Base-by-base conservation (phyloP, 1,140 invertebrate genomes). In the Drosophila mayri region DNA sequence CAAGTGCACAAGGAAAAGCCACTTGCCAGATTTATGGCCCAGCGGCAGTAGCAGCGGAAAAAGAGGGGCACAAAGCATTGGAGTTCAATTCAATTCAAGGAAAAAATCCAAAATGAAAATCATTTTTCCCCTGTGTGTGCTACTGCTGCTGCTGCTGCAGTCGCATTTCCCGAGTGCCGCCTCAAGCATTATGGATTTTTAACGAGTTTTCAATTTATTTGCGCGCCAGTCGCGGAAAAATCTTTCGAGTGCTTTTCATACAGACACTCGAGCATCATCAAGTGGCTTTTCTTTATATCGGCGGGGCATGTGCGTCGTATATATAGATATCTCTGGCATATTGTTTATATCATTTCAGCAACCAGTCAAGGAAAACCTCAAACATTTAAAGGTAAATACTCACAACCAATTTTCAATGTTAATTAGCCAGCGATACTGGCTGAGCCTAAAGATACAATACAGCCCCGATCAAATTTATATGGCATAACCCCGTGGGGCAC, bases 161-260 rank as follows among this genome's bases (percentile, higher is more conserved):
- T 60, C 43, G 65, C 52, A 58, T 70, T 72, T 70, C 14, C 70
- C 52, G 61, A 76, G 73, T 76, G 54, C 79, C 81, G 82, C 78
- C 75, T 78, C 67, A 87, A 88, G 84, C 86, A 91, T 91, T 91
- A 91, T 91, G 88, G 88, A 91, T 91, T 91, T 91, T 91, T 91
- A 91, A 91, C 88, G 88, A 91, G 88, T 91, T 91, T 91, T 91
- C 88, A 91, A 91, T 91, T 91, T 91, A 91, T 85, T 82, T 90
- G 81, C 85, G 81, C 81, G 85, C 81, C 85, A 90, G 78, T 55
- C 86, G 46, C 59, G 65, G 64, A 59, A 74, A 81, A 90, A 90
- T 70, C 41, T 90, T 90, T 88, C 85, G 64, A 90, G 85, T 90
- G 85, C 86, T 90, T 90, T 90, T 90, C 86, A 90, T 90, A 90